These are phyloP conservation scores for Triplophysa bombifrons DNA, from an alignment of 2,797 vertebrate genomes.

Conservation along the genomic window DNA sequence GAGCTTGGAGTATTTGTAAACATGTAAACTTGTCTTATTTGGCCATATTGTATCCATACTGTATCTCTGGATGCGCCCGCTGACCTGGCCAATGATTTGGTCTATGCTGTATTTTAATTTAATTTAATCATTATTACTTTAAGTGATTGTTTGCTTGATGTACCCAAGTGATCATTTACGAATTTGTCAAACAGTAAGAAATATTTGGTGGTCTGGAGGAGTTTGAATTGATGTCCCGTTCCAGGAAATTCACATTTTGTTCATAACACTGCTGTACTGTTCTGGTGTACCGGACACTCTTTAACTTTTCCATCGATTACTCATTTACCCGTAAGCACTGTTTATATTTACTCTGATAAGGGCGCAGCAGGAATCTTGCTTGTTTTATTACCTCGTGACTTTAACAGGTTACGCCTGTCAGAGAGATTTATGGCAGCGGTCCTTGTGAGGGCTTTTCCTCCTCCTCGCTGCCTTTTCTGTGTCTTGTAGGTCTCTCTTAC, in stretches of 20 bases:
- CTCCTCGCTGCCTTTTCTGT: constrained; percentile 50
- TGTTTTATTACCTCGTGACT: constrained; percentile 53
- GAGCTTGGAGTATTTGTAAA: too few species aligned
- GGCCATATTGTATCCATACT: too few species aligned
- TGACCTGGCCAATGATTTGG: too few species aligned
- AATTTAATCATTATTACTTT: too few species aligned
- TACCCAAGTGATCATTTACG: too few species aligned
- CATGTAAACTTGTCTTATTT: too few species aligned
- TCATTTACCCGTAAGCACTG: constrained; percentile 23
- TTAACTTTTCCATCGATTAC: constrained; percentile 13
- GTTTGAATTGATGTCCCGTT: neutral
- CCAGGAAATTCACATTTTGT: neutral
- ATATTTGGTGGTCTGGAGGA: neutral
- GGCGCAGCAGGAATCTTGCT: constrained; percentile 44
- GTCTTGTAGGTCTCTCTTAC: constrained; percentile 54
- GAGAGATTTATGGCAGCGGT: constrained; percentile 40
- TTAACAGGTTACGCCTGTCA: constrained; percentile 32
- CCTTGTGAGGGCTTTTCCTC: constrained; percentile 28
- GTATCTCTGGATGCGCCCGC: too few species aligned
- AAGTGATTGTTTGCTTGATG: too few species aligned
- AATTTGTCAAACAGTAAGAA: too few species aligned
- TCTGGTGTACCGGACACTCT: neutral
- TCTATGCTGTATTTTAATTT: too few species aligned
- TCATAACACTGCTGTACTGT: constrained; percentile 1
- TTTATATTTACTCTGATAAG: constrained; percentile 44